These are phyloP conservation scores for rabbit (Oryctolagus cuniculus) DNA, from an alignment of 2,113 vertebrate genomes.

Conservation along the genomic window DNA sequence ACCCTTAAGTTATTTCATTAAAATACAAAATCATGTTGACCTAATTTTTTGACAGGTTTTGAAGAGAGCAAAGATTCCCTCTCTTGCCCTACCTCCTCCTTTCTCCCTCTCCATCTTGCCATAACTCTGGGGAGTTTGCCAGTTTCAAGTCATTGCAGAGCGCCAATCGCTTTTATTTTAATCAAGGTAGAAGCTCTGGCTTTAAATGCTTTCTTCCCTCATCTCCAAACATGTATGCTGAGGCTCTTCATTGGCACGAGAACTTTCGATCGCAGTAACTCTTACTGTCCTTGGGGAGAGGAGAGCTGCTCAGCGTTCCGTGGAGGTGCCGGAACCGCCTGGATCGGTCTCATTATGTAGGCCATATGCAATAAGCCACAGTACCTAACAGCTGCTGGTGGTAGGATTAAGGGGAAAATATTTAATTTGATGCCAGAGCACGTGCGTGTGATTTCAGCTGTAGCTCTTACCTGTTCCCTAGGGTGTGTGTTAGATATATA, in stretches of 20 bases:
- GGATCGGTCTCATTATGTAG: constrained; percentile 87
- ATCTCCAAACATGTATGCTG: constrained; percentile 74
- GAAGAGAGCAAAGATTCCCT: constrained; percentile 67
- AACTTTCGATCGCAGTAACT: constrained; percentile 84
- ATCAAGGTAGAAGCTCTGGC: constrained; percentile 71
- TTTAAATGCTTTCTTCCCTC: constrained; percentile 72
- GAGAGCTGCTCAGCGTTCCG: constrained; percentile 87
- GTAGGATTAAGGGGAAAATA: constrained; percentile 88
- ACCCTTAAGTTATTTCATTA: constrained; percentile 78
- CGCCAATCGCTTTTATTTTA: constrained; percentile 69
- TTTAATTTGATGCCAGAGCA: constrained; percentile 89
- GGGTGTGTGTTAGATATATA: constrained; percentile 82
- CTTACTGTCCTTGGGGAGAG: constrained; percentile 86
- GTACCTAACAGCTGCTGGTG: constrained; percentile 89
- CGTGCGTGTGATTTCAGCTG: constrained; percentile 80
- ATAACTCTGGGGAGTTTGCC: constrained; percentile 71
- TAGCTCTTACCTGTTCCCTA: constrained; percentile 86
- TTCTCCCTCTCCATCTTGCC: constrained; percentile 26
- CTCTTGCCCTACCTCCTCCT: not conserved
- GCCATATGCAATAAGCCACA: constrained; percentile 85
- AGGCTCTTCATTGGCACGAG: constrained; percentile 83
- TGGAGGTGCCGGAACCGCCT: constrained; percentile 83
- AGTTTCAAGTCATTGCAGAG: constrained; percentile 63
- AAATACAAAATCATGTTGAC: constrained; percentile 82
- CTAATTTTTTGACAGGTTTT: constrained; percentile 76